Percentiles rank a stretch among this genome's conserved stretches.
These are phyloP conservation scores for Aphelenchoides bicaudatus DNA, from an alignment of 2,888 invertebrate species.

Conservation along the genomic window DNA sequence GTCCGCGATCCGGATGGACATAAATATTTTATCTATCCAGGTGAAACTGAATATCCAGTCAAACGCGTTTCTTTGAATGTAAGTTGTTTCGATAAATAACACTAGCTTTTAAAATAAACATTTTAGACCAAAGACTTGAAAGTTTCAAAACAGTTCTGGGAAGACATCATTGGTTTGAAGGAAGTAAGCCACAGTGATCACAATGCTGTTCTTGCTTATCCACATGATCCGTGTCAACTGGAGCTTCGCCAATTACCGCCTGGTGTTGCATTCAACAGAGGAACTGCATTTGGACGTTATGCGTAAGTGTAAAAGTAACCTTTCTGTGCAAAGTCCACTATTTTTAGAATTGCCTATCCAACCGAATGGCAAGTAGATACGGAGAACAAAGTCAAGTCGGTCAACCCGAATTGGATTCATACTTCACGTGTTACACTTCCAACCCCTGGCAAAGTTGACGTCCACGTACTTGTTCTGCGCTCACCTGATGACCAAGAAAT, in stretches of 20 bases:
- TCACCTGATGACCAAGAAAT: conserved; percentile 97
- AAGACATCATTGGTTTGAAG: conserved; percentile 73
- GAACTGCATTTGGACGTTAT: conserved; percentile 86
- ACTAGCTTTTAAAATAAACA: too few species aligned
- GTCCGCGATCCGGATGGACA: conserved; percentile 82
- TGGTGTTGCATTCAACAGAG: conserved; percentile 71
- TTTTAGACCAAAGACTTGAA: conserved; percentile 75
- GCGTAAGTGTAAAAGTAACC: conserved; percentile 88
- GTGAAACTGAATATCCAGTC: conserved; percentile 69
- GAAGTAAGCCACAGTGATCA: conserved; percentile 67
- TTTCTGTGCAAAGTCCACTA: neutral
- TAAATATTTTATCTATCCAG: conserved; percentile 73
- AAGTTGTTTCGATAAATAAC: too few species aligned
- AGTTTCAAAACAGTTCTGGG: conserved; percentile 80
- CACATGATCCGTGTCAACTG: conserved; percentile 62
- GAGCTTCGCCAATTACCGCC: conserved; percentile 67
- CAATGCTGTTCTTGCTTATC: conserved; percentile 32
- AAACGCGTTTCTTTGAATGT: conserved; percentile 75
- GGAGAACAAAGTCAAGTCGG: conserved; percentile 72
- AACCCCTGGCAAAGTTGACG: conserved; percentile 94
- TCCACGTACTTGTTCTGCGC: conserved; percentile 87
- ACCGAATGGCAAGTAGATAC: conserved; percentile 71
- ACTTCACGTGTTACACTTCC: conserved; percentile 86
- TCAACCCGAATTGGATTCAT: conserved; percentile 71
- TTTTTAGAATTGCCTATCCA: conserved; percentile 1